A percentile compares a stretch with the other conserved stretches of the same genome.
Evolutionary conservation across 2,113 vertebrate species (phyloP).

Genomic region (Thamnophis sirtalis): DNA sequence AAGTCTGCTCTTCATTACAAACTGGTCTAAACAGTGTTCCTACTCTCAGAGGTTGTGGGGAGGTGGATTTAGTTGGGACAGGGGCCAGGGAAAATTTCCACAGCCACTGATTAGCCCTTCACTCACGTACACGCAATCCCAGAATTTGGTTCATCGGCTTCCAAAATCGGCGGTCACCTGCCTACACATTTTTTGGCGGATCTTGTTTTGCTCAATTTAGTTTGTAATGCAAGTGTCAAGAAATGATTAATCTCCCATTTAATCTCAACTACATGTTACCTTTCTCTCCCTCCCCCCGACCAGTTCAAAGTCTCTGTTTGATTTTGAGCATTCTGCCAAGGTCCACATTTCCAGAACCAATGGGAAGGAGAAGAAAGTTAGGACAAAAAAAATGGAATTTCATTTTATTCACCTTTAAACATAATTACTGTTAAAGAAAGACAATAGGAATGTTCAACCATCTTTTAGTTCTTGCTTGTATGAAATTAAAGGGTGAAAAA

Average conservation of each 20-base stretch:
- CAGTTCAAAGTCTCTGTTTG: neutral
- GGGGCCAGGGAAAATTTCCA: neutral
- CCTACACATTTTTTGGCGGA: neutral
- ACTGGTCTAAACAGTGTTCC: constrained; percentile 49
- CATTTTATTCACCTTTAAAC: neutral
- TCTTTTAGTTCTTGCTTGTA: neutral
- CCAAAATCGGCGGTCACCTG: neutral
- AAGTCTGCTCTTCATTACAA: constrained; percentile 35
- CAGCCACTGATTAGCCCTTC: neutral
- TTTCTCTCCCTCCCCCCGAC: neutral
- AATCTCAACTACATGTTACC: neutral
- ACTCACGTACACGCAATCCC: neutral
- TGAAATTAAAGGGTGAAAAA: no score
- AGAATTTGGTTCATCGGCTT: neutral
- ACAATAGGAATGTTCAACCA: neutral
- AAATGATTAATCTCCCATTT: neutral
- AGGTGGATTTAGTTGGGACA: neutral
- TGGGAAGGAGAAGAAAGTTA: neutral
- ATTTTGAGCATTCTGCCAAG: neutral
- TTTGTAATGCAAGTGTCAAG: neutral
- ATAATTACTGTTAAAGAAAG: neutral
- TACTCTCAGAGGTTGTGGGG: neutral
- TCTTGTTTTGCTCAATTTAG: neutral
- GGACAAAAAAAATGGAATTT: neutral
- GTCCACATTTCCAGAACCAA: neutral